Base-by-base conservation (phyloP, 92 coral and sea anemone genomes). In the Bergia sp. region DNA sequence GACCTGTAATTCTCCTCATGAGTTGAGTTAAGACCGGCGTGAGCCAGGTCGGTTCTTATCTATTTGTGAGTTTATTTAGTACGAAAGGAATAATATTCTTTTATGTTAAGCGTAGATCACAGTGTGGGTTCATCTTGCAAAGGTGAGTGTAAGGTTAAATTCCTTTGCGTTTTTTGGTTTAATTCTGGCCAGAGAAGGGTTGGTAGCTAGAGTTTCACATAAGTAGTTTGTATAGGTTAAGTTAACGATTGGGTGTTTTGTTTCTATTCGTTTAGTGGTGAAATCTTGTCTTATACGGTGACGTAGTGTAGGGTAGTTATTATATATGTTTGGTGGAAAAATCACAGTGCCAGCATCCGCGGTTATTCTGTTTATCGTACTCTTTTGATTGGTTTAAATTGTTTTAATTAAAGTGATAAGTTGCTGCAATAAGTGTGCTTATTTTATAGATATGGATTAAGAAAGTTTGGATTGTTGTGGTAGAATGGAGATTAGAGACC, bases 1-100 rank as follows among this genome's bases (percentile, higher is more conserved):
- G 78, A 73, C 78, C 78, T 37, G 0, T 73, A 36, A 0, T 5
- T 73, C 42, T 29, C 21, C 44, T 73, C 78, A 73, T 37, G 78
- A 73, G 78, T 73, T 73, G 78, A 73, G 78, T 73, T 73, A 73
- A 73, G n/a, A n/a, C n/a, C n/a, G n/a, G n/a, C n/a, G n/a, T n/a
- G n/a, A n/a, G n/a, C n/a, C n/a, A 69, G 75, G 78, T 73, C 78
- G 78, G 78, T 73, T 73, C 78, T 73, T 73, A 73, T 73, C 78
- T 73, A 73, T 73, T 73, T 73, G 0, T 29, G 1, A 29, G 78
- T 73, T 29, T 73, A 15, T 29, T 29, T 73, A 73, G 78, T 73
- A 73, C 78, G 78, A 73, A 11, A 73, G 78, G 78, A 73, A 73
- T 73, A 0, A 11, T 15, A 73, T 29, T 29, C 42, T 73, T 73